Conservation (phyloP, 2,888 invertebrate genomes). For the Calephelis perditalis region DNA sequence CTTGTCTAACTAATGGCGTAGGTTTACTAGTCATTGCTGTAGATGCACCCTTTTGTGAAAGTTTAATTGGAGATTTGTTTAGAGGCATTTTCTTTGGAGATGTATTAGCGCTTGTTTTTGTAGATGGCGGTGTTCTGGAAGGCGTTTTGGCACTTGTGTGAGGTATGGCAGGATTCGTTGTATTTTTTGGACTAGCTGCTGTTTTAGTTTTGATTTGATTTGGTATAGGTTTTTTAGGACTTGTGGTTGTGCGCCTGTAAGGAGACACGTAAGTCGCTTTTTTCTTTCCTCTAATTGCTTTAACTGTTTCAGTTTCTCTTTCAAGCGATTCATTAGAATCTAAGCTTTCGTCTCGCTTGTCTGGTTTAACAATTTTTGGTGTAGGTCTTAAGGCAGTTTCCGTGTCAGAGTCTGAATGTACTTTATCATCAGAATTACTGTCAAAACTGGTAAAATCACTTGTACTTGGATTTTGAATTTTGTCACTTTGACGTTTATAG, state of each 20-base stretch:
- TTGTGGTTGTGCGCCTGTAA: constrained; percentile 60
- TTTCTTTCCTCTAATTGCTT: constrained; percentile 81
- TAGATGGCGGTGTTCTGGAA: constrained; percentile 44
- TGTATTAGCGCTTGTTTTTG: constrained; percentile 44
- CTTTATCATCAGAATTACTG: constrained; percentile 77
- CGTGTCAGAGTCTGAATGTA: constrained; percentile 64
- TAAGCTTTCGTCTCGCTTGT: constrained; percentile 57
- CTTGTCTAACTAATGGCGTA: constrained; percentile 86
- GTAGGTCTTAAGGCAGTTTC: constrained; percentile 56
- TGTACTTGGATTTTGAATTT: constrained; percentile 50
- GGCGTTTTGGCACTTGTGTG: constrained; percentile 50
- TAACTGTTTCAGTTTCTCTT: constrained; percentile 64
- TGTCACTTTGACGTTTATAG: constrained; percentile 42
- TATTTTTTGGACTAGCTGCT: constrained; percentile 36
- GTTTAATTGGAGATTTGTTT: constrained; percentile 49
- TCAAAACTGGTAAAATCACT: constrained; percentile 73
- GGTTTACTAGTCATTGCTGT: constrained; percentile 53
- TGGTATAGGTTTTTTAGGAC: constrained; percentile 47
- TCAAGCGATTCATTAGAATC: constrained; percentile 69
- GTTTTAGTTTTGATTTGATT: constrained; percentile 37
- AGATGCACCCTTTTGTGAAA: constrained; percentile 43
- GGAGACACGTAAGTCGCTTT: constrained; percentile 83
- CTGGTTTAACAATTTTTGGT: constrained; percentile 80
- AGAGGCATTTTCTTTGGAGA: constrained; percentile 59
- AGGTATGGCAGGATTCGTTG: constrained; percentile 43